phyloP scores from a whole-genome alignment of 2,113 vertebrate species.

The Lepidothrix coronata region DNA sequence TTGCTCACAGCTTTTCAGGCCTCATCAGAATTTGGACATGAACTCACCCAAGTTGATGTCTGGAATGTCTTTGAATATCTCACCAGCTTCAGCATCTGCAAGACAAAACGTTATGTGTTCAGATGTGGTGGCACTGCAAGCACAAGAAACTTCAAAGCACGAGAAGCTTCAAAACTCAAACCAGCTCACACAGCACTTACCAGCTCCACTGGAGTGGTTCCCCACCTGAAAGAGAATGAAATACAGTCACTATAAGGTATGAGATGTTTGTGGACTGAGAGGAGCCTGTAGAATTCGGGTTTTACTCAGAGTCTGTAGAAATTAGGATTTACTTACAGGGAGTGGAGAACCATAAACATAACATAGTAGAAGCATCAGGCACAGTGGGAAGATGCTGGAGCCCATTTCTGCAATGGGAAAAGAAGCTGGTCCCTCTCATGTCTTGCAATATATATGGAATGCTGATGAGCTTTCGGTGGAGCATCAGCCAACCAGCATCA shows the following conservation, averaged over 20 bases:
- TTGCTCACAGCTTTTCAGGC: background rate
- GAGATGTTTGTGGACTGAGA: background rate
- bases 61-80: slow-evolving; percentile 69
- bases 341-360: background rate
- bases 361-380: background rate
- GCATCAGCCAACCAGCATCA: background rate
- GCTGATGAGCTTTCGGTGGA: background rate
- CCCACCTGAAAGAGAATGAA: slow-evolving; percentile 59
- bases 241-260: background rate
- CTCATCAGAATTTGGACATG: background rate
- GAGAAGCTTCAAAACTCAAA: background rate
- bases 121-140: background rate
- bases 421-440: background rate
- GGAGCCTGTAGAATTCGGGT: background rate
- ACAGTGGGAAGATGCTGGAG: background rate
- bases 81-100: background rate
- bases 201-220: background rate
- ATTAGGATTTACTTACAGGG: slow-evolving; percentile 22
- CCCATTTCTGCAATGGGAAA: slow-evolving; percentile 13
- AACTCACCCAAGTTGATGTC: slow-evolving; percentile 75
- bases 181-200: slow-evolving; percentile 50
- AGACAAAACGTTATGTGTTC: background rate
- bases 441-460: slow-evolving; percentile 29
- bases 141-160: background rate
- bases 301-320: background rate